Evolutionary conservation across 2,113 vertebrate species (phyloP).

Genomic region (Phrynosoma platyrhinos): DNA sequence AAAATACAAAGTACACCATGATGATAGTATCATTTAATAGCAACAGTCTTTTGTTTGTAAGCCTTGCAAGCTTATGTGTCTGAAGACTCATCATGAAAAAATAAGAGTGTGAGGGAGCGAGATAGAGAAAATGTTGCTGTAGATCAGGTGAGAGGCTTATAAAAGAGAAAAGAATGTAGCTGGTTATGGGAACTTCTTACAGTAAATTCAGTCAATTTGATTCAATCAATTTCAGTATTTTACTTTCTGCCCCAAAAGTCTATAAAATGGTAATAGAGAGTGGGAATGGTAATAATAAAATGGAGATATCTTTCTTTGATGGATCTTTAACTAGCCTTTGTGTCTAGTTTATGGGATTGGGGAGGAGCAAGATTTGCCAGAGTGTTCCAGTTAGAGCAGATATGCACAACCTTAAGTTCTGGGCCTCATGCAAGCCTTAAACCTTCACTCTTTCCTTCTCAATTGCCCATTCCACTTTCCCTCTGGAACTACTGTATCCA

Average conservation of each 20-base stretch:
- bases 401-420: not conserved
- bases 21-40: not conserved
- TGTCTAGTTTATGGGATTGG: not conserved
- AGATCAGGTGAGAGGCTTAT: not conserved
- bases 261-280: not conserved
- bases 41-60: not conserved
- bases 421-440: no score
- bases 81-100: not conserved
- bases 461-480: no score
- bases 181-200: not conserved
- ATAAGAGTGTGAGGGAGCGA: no score
- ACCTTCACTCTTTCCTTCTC: not conserved
- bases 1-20: not conserved
- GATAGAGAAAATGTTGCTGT: not conserved
- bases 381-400: not conserved
- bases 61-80: not conserved
- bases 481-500: not conserved
- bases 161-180: not conserved
- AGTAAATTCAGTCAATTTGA: not conserved
- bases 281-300: no score
- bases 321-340: not conserved
- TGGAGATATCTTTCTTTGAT: not conserved
- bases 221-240: conserved; percentile 1
- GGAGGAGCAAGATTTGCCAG: not conserved
- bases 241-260: not conserved